These are phyloP conservation scores for Tarsius wallacei DNA, from an alignment of 2,797 vertebrate species.

Conservation along the genomic window DNA sequence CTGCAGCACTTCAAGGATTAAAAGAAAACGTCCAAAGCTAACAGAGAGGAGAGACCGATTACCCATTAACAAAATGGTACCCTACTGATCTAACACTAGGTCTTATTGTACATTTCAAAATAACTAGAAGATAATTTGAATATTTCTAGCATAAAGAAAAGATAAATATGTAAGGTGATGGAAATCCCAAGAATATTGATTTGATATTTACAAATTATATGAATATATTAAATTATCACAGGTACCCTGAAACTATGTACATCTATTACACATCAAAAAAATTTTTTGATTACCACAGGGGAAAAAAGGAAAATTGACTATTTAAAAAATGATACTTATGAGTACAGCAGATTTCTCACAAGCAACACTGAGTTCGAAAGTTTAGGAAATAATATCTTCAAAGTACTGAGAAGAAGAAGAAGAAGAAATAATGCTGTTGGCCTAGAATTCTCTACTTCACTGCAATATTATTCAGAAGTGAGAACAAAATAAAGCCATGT, in stretches of 20 bases:
- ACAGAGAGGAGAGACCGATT: not conserved
- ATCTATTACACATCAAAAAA: no score
- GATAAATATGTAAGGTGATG: no score
- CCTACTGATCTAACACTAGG: no score
- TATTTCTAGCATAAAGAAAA: no score
- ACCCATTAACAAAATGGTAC: not conserved
- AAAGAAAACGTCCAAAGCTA: slow-evolving; percentile 19
- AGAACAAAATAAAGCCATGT: slow-evolving; percentile 43
- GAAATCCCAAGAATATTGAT: no score
- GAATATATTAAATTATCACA: no score
- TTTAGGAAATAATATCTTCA: not conserved
- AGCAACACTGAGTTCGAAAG: not conserved
- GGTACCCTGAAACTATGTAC: no score
- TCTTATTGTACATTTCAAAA: no score
- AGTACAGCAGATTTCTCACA: not conserved
- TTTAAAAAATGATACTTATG: not conserved
- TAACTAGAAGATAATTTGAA: no score
- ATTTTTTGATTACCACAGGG: no score
- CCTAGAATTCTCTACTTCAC: not conserved
- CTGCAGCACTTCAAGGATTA: not conserved
- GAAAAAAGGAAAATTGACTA: no score
- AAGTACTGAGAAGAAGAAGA: not conserved
- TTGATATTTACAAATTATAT: no score
- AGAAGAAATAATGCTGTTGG: not conserved
- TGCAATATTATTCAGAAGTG: not conserved